Conservation (phyloP, 2,113 vertebrate species). For the Brachirus orientalis region DNA sequence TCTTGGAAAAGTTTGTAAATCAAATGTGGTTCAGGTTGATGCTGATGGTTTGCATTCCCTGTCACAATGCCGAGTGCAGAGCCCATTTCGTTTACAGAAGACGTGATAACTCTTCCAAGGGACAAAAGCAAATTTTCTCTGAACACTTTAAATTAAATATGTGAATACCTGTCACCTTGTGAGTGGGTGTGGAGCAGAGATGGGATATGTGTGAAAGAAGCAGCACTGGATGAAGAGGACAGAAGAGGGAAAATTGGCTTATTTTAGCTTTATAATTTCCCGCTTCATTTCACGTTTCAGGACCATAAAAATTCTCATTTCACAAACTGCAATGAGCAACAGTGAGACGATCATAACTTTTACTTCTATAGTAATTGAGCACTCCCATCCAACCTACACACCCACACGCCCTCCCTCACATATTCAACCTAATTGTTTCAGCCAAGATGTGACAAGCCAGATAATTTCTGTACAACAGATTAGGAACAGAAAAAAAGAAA, state of each 20-base stretch:
- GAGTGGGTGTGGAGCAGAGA: conserved; percentile 27
- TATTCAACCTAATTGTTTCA: conserved; percentile 53
- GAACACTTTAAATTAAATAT: conserved; percentile 43
- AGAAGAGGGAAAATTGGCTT: conserved; percentile 35
- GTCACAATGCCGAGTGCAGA: conserved; percentile 1
- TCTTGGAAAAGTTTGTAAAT: conserved; percentile 60
- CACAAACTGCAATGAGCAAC: conserved; percentile 67
- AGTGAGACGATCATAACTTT: conserved; percentile 72
- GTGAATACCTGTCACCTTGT: conserved; percentile 47
- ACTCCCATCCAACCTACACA: not conserved
- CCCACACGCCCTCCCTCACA: not conserved
- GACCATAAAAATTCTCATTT: conserved; percentile 73
- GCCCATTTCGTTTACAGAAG: conserved; percentile 20
- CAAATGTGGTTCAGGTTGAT: not conserved
- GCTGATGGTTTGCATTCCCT: not conserved
- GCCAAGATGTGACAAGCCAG: conserved; percentile 50
- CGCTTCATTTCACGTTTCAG: conserved; percentile 80
- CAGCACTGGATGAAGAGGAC: conserved; percentile 54
- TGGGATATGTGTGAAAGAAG: conserved; percentile 37
- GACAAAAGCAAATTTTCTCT: conserved; percentile 6
- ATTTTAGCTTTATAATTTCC: conserved; percentile 81
- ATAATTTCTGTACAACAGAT: conserved; percentile 34
- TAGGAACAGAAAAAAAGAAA: conserved; percentile 27
- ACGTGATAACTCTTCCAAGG: not conserved
- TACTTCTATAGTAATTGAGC: conserved; percentile 43